phyloP scores from a whole-genome alignment of 1,140 invertebrate genomes.

The Nixonia krombeini region DNA sequence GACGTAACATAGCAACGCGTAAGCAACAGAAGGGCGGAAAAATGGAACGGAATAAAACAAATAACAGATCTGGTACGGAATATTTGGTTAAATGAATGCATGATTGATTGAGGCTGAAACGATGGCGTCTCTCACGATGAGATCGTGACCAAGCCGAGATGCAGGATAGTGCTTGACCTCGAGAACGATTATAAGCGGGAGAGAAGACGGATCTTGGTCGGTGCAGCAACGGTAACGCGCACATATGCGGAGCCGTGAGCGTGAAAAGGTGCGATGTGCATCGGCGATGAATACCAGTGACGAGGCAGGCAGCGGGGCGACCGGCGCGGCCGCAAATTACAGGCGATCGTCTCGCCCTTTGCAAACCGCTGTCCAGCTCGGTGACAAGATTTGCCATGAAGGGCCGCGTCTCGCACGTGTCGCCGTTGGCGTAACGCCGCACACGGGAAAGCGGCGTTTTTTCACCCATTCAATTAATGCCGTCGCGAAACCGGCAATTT shows the following conservation, averaged over 20 bases:
- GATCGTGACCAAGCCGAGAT: slow-evolving; percentile 30
- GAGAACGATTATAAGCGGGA: slow-evolving; percentile 30
- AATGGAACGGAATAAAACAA: background rate
- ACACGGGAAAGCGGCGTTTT: too few species aligned
- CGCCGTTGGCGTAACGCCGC: slow-evolving; percentile 37
- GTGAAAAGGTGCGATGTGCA: slow-evolving; percentile 40
- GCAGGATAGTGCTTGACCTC: slow-evolving; percentile 38
- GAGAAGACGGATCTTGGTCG: slow-evolving; percentile 37
- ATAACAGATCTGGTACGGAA: slow-evolving; percentile 1
- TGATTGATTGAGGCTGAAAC: slow-evolving; percentile 39
- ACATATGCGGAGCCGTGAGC: slow-evolving; percentile 32
- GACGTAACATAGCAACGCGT: background rate
- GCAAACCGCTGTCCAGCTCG: slow-evolving; percentile 47
- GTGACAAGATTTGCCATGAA: slow-evolving; percentile 59
- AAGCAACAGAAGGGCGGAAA: background rate
- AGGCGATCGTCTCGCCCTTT: slow-evolving; percentile 55
- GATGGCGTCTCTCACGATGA: slow-evolving; percentile 33
- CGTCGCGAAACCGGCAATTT: slow-evolving; percentile 30
- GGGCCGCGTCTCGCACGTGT: too few species aligned
- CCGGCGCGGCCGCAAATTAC: slow-evolving; percentile 65
- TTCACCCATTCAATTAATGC: slow-evolving; percentile 19
- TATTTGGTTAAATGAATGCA: slow-evolving; percentile 7
- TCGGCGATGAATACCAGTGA: slow-evolving; percentile 60
- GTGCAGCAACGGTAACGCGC: slow-evolving; percentile 21
- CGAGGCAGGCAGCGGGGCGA: slow-evolving; percentile 23